Conservation (phyloP, 2,797 vertebrate species). For the Alcedo atthis region DNA sequence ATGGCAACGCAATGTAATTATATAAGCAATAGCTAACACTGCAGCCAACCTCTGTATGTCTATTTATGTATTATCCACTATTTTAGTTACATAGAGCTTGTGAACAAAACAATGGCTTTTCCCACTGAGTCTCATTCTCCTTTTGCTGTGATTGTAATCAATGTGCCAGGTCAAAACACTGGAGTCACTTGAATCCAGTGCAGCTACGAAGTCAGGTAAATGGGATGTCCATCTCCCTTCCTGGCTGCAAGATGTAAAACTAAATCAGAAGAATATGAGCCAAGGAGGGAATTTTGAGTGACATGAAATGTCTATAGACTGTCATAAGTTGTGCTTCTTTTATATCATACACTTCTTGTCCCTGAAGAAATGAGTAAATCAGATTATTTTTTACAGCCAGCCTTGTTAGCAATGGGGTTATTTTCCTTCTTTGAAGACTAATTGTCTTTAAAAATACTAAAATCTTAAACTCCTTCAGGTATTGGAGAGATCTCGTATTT, state of each 20-base stretch:
- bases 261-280: neutral
- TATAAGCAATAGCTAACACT: neutral
- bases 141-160: neutral
- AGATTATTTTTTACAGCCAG: neutral
- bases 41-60: neutral
- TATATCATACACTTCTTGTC: neutral
- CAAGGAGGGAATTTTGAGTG: neutral
- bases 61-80: neutral
- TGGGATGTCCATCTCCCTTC: neutral
- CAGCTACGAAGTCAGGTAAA: neutral
- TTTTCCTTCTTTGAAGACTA: neutral
- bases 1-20: neutral
- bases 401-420: neutral
- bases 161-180: neutral
- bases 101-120: neutral
- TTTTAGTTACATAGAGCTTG: neutral
- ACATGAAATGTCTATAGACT: neutral
- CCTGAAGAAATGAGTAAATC: neutral
- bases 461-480: neutral
- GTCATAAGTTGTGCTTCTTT: neutral
- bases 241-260: neutral
- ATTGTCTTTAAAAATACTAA: neutral
- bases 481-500: neutral
- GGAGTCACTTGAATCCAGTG: neutral
- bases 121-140: neutral